Evolutionary conservation across 2,797 vertebrate species (phyloP), one percentile per base, ranked within the genome.

Genomic region (Channa striata): DNA sequence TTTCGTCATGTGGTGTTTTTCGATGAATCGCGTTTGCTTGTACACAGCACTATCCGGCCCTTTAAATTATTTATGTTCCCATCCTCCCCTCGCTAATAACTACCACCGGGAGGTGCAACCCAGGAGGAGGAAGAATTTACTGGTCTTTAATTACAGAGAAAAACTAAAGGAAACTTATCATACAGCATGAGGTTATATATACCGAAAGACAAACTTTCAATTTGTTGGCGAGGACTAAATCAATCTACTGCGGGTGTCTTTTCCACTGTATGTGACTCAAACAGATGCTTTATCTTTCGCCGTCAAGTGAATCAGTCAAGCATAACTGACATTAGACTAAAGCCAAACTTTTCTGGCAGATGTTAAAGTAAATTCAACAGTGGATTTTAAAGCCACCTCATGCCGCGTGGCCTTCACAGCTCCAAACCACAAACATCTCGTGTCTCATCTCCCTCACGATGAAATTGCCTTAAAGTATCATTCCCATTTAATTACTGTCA

Each of bases 401-500:
- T 47, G 80, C 34, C 2, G 74, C 11, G 64, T 80, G 73, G 76
- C 86, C 81, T 67, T 69, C 72, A 17, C 51, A 61, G 78, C 61
- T 53, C 4, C 25, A 30, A 74, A 78, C 80, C 76, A 5, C 77
- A 80, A 84, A 83, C 89, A 87, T 85, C 77, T 77, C 10, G 74
- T 44, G 77, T 86, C 82, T 89, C 84, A 82, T 91, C 86, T 85
- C 78, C 80, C 83, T 80, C 57, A 5, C 82, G 89, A 92, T 90
- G 92, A 90, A 92, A 93, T 83, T 91, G 87, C 91, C 89, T 93
- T 89, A 83, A 92, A 91, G 87, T 92, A 92, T 91, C 89, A 91
- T 82, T 82, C 86, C 78, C 72, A 83, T 91, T 92, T 94, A 94
- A 95, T 94, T 92, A 93, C 91, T 83, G 84, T 92, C 90, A 94